A percentile compares a stretch with the other conserved stretches of the same genome.
Conservation (phyloP, 1,140 invertebrate species). For the Plutomurus gul region DNA sequence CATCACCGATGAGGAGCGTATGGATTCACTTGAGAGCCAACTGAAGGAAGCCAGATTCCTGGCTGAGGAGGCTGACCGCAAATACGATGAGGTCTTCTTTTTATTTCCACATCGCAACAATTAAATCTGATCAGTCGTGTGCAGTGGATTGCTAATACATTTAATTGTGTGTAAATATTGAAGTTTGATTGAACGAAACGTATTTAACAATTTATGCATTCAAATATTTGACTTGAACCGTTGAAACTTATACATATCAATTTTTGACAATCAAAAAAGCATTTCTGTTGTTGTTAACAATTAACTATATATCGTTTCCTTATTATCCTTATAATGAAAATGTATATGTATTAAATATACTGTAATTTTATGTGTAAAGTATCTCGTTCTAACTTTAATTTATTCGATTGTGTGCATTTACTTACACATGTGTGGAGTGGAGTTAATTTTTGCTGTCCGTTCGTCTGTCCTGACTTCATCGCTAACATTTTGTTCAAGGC, state of each 20-base stretch:
- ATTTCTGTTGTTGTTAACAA: not conserved
- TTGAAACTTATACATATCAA: too few species aligned
- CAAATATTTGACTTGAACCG: too few species aligned
- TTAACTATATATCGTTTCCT: not conserved
- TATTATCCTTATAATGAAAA: not conserved
- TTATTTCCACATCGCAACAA: conserved; percentile 29
- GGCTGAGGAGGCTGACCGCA: conserved; percentile 99
- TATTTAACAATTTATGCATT: too few species aligned
- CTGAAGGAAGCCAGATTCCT: conserved; percentile 99
- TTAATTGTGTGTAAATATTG: conserved; percentile 13
- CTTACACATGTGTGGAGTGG: not conserved
- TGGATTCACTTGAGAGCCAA: conserved; percentile 98
- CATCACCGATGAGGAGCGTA: conserved; percentile 99
- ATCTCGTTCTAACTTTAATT: not conserved
- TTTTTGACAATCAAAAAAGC: too few species aligned
- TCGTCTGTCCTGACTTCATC: too few species aligned
- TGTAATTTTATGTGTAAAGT: not conserved
- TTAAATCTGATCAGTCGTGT: not conserved
- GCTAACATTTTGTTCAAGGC: too few species aligned
- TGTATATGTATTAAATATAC: not conserved
- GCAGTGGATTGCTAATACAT: not conserved
- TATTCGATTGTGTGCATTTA: not conserved
- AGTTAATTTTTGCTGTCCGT: too few species aligned
- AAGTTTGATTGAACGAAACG: not conserved
- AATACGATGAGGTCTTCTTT: conserved; percentile 98